Evolutionary conservation across 2,113 vertebrate species (phyloP), one percentile per base, ranked within the genome.

Genomic region (Oryzias javanicus): DNA sequence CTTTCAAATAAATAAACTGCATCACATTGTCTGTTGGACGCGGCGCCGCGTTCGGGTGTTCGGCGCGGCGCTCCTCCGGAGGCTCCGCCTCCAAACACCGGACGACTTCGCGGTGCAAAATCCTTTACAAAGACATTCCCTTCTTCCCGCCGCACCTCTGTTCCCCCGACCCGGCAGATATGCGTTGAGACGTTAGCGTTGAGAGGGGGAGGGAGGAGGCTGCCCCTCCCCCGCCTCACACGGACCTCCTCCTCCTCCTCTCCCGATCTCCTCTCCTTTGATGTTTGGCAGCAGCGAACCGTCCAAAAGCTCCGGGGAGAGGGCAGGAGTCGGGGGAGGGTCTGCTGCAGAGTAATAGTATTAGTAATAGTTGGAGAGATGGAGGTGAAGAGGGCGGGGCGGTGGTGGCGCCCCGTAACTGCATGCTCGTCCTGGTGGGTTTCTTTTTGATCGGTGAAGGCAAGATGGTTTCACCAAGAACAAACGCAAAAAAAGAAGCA

Each of bases 391-490:
- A 18, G 42, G 57, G 58, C 40, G 67, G 35, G 29, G 20, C 19
- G 49, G 46, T 14, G 52, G 79, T 83, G 87, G 88, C 84, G 91
- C 92, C 92, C 88, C 78, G 19, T 78, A 76, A 94, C 83, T 92
- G 92, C 94, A 97, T 96, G 95, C 95, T 91, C 88, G 90, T 94
- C 94, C 91, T 89, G 90, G 45, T 71, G 19, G 88, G 87, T 90
- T 29, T 29, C 27, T 86, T 60, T 91, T 78, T 92, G 69, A 79
- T 76, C 42, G 29, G 89, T 79, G 89, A 91, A 84, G 89, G 87
- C 90, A 86, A 86, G 84, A 88, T 92, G 92, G 91, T 91, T 35
- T 35, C 93, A 76, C 48, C 48, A 10, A 10, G 25, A 51, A 42
- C 20, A 48, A n/a, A 27, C 25, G 8, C 13, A 4, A 19, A 59